Conservation (phyloP, 2,888 invertebrate genomes). For the Hipparchia semele region DNA sequence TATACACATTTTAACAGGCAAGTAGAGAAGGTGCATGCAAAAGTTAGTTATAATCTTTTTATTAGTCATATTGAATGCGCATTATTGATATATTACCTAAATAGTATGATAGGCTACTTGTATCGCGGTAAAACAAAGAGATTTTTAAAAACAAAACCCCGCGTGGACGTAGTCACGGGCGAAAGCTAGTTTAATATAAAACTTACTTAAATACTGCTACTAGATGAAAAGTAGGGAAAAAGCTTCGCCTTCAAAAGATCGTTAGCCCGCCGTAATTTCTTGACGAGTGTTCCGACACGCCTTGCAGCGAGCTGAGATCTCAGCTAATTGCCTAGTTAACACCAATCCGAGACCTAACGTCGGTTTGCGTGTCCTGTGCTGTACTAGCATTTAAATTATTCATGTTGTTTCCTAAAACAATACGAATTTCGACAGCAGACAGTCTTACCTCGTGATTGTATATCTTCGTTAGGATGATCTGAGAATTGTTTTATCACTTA, state of each 20-base stretch:
- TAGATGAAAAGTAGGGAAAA: conserved; percentile 25
- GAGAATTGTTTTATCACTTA: not conserved
- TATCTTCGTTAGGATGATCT: not conserved
- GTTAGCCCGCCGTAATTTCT: conserved; percentile 51
- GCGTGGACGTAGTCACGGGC: not conserved
- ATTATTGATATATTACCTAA: too few relatives aligned
- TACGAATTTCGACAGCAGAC: conserved; percentile 3
- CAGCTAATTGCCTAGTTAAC: conserved; percentile 67
- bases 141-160: too few relatives aligned
- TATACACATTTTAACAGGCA: too few relatives aligned
- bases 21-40: too few relatives aligned
- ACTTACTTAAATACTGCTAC: not conserved
- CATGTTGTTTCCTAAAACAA: conserved; percentile 14
- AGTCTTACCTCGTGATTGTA: not conserved
- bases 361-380: conserved; percentile 37
- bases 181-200: conserved; percentile 7
- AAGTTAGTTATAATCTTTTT: too few relatives aligned
- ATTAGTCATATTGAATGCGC: too few relatives aligned
- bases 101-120: too few relatives aligned
- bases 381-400: conserved; percentile 26
- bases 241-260: conserved; percentile 25
- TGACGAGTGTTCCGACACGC: conserved; percentile 56
- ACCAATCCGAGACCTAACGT: conserved; percentile 53
- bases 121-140: not conserved
- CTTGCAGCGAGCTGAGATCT: conserved; percentile 51